These are phyloP conservation scores for Mesorhabditis belari DNA, from an alignment of 2,888 invertebrate species.

Conservation along the genomic window DNA sequence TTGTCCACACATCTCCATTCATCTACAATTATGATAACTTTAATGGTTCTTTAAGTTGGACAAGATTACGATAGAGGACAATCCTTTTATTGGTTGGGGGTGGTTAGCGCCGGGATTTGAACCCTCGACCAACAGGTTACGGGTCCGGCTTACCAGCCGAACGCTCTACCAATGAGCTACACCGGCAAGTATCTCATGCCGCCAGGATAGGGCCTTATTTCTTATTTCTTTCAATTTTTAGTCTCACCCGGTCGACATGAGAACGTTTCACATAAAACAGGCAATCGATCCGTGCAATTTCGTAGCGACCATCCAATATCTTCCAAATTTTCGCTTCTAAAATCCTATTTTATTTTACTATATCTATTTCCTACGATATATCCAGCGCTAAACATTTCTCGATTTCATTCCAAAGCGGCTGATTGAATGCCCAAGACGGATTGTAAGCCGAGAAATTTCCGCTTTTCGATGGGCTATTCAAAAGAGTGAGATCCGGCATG, in stretches of 20 bases:
- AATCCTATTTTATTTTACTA: too few relatives aligned
- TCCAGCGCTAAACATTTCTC: not conserved
- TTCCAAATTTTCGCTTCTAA: not conserved
- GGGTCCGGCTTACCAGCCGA: too few relatives aligned
- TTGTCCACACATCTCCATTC: constrained; percentile 37
- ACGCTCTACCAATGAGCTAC: too few relatives aligned
- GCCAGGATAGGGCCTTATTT: too few relatives aligned
- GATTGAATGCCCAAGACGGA: not conserved
- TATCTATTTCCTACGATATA: too few relatives aligned
- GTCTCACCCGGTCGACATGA: constrained; percentile 34
- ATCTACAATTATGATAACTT: constrained; percentile 3
- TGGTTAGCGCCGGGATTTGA: too few relatives aligned
- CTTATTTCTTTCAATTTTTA: not conserved
- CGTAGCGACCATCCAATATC: constrained; percentile 33
- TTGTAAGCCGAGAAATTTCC: not conserved
- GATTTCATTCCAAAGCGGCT: not conserved
- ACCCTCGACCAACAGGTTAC: too few relatives aligned
- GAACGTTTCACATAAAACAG: constrained; percentile 40
- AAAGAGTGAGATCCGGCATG: not conserved
- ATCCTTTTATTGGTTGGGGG: too few relatives aligned
- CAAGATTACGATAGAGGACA: too few relatives aligned
- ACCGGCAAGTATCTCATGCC: too few relatives aligned
- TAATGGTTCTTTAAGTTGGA: too few relatives aligned
- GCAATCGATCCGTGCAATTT: constrained; percentile 17
- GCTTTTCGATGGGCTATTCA: not conserved